Evolutionary conservation across 2,888 invertebrate genomes (phyloP), one percentile per base, ranked within the genome.

Genomic region (Acrobasis suavella): DNA sequence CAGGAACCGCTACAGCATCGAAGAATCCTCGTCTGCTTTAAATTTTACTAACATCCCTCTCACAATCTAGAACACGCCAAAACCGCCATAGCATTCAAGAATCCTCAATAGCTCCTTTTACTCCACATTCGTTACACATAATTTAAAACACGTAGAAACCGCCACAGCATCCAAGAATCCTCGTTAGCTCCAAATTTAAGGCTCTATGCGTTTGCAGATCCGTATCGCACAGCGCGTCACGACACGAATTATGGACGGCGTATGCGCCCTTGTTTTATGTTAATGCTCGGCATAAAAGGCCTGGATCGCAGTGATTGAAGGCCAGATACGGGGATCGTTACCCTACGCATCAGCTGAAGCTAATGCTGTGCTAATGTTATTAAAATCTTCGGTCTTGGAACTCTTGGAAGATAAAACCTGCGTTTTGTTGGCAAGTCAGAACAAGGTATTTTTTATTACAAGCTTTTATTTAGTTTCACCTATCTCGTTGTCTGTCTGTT

Each of bases 141-240:
- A 46, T 46, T n/a, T 7, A 46, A 42, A 46, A 46, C 46, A 46
- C 46, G 52, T 9, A 32, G 32, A 52, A 37, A 52, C 32, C n/a
- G 22, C 39, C 15, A 15, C 39, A 39, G 38, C 56, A 15, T 16
- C 56, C 42, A 56, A 56, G 56, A 46, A 56, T 56, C 42, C 56
- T 89, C 89, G 89, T 91, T 91, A 91, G 86, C 84, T 86, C 86
- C 85, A 85, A 82, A 88, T 90, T 90, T 89, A 89, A 89, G 87
- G 86, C 85, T 89, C 89, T 91, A 83, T 85, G 87, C 87, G 91
- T 87, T 80, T 80, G 73, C 76, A 85, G 89, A 91, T 92, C 88
- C 88, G 89, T 91, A 92, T 92, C 91, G 87, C 87, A 90, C 91
- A 90, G 89, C 87, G 80, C 91, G 87, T 90, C 91, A 90, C 91